Evolutionary conservation across 2,888 invertebrate genomes (phyloP), one percentile per base, ranked within the genome.

Genomic region (Nomada fucata): DNA sequence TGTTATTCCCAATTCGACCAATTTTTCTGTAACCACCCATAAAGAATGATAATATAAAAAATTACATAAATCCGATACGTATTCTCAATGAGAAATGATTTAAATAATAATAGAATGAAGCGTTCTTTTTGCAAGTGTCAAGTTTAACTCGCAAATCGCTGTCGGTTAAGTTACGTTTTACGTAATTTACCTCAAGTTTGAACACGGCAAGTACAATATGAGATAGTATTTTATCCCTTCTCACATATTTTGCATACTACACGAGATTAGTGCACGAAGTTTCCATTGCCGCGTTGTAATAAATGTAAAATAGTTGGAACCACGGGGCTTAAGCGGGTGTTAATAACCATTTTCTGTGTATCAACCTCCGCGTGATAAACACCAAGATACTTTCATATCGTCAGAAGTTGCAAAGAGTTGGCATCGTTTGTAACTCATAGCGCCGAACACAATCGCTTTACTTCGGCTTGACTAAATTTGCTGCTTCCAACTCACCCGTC

Each of bases 401-500:
- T 57, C 29, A n/a, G 53, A 78, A 80, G 80, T 86, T 73, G 23
- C 69, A 76, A 81, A 74, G 75, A 82, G 70, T 83, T 75, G 47
- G 53, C 53, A 69, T 61, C 69, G 65, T 75, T 69, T 72, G 67
- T 85, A 85, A 79, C 85, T 89, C 88, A 89, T 86, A 83, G 75
- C 75, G 63, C 75, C 82, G 83, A 86, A 87, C 85, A 85, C 86
- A 89, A 90, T 90, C 85, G 87, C 85, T 86, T 88, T 86, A 88
- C 83, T 88, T 88, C 88, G 73, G 71, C 84, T 81, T 78, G 87
- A 85, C 80, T 88, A 80, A 85, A 84, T 85, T 76, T 73, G 26
- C 83, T 78, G 71, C 64, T 85, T 80, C 83, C 71, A 77, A 77
- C 80, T 82, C 84, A 77, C 73, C 84, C 79, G 77, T 76, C 77